Base-by-base conservation (phyloP, 1,140 invertebrate genomes). In the Scaptomyza graminum region DNA sequence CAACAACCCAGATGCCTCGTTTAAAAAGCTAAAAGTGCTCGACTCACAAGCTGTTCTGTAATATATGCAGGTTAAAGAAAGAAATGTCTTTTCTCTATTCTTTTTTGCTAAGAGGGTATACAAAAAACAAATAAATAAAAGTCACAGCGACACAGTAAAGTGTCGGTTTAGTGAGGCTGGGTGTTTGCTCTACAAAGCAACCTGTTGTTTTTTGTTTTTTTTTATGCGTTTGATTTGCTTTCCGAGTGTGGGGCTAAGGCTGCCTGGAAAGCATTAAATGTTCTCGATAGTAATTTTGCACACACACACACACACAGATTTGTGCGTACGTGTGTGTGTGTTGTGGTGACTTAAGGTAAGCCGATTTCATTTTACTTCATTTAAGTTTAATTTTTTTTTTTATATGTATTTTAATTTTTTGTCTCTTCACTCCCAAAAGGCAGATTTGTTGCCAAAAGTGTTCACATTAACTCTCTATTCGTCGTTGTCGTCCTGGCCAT, bases 351-450 rank as follows among this genome's bases (percentile, higher is more conserved):
- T 79, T 78, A 69, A 39, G 60, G 47, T 70, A 79, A 79, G 76
- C 76, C 76, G 76, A 79, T 65, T 68, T 79, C 60, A 57, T 79
- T 79, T 79, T 64, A 74, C 70, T 79, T 79, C 61, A 79, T 78
- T 78, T 68, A 63, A 73, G 76, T 64, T 43, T 31, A 60, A 37
- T 61, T 51, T 28, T 13, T 37, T 16, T 8, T 49, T 39, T 59
- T 61, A 8, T 34, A 1, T 34, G 28, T 31, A 31, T 31, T 31
- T 31, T 31, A 7, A 5, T 31, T 31, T 7, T 34, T 34, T 34
- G 8, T 34, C 8, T 2, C 8, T 22, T 6, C 52, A 49, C 55
- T 28, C 18, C 39, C 75, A 60, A 57, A 61, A 60, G 64, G 54
- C 69, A 60, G 66, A 73, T 78, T 68, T 31, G 37, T 4, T 25